These are phyloP conservation scores for Rhingia campestris DNA, from an alignment of 2,888 invertebrate genomes.

Conservation along the genomic window DNA sequence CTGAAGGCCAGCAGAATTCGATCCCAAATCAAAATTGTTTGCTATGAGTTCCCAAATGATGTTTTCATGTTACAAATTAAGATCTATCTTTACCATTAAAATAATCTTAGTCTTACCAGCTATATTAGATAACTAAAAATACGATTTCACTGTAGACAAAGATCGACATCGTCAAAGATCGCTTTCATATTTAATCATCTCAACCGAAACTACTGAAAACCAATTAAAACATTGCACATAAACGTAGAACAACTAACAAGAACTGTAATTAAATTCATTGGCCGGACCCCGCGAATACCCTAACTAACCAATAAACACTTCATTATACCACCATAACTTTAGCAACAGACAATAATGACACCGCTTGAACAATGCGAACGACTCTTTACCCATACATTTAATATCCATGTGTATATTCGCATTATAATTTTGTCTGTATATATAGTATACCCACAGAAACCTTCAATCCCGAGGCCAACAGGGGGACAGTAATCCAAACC, in stretches of 20 bases:
- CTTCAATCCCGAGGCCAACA: conserved; percentile 44
- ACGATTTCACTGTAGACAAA: too few species aligned
- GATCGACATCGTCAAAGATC: too few species aligned
- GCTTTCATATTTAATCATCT: too few species aligned
- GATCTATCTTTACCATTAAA: too few species aligned
- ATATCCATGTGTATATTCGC: conserved; percentile 39
- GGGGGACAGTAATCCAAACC: conserved; percentile 45
- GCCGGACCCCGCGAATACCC: not conserved
- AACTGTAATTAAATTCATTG: not conserved
- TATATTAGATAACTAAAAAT: too few species aligned
- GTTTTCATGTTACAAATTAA: too few species aligned
- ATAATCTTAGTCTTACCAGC: too few species aligned
- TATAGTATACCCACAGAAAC: not conserved
- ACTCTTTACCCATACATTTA: conserved; percentile 26
- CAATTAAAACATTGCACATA: too few species aligned
- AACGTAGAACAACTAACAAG: not conserved
- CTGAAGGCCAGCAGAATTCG: too few species aligned
- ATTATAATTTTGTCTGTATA: conserved; percentile 38
- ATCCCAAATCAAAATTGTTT: too few species aligned
- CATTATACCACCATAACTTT: conserved; percentile 22
- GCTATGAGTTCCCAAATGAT: too few species aligned
- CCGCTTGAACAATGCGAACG: not conserved
- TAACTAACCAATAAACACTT: conserved; percentile 14
- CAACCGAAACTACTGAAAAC: too few species aligned
- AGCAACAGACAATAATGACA: conserved; percentile 11